Conservation (phyloP, 2,888 invertebrate species). For the Serripes groenlandicus region DNA sequence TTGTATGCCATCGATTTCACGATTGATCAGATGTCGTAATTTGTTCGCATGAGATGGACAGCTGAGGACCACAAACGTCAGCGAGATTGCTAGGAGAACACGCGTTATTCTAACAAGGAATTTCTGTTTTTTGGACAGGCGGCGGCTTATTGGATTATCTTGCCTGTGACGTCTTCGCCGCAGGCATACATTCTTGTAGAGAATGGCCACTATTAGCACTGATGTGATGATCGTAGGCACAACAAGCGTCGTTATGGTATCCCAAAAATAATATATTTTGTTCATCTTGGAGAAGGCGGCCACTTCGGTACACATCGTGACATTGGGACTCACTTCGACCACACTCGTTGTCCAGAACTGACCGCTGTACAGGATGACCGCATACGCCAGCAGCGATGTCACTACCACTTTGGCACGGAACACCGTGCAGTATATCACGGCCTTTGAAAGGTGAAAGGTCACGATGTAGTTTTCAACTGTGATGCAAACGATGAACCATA, state of each 20-base stretch:
- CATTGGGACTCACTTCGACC: conserved; percentile 34
- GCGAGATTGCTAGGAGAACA: conserved; percentile 77
- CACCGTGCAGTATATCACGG: conserved; percentile 73
- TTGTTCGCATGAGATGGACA: conserved; percentile 77
- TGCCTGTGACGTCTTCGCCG: conserved; percentile 38
- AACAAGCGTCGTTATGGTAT: conserved; percentile 70
- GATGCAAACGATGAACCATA: conserved; percentile 95
- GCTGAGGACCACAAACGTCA: conserved; percentile 75
- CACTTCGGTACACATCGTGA: conserved; percentile 65
- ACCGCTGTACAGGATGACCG: conserved; percentile 64
- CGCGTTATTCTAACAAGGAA: conserved; percentile 75
- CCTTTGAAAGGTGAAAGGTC: conserved; percentile 75
- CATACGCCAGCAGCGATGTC: conserved; percentile 58
- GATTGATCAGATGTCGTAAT: conserved; percentile 68
- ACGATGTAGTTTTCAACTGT: conserved; percentile 93
- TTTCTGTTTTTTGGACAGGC: conserved; percentile 72
- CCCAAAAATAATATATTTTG: conserved; percentile 71
- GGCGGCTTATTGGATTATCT: conserved; percentile 53
- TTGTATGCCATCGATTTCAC: conserved; percentile 30
- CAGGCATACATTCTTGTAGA: conserved; percentile 66
- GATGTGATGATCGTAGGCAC: conserved; percentile 73
- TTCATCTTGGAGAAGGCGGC: conserved; percentile 62
- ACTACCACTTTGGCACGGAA: conserved; percentile 71
- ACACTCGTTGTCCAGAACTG: conserved; percentile 70
- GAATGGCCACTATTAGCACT: conserved; percentile 72